Evolutionary conservation across 2,797 vertebrate genomes (phyloP).

Genomic region (Chrysocyon brachyurus): DNA sequence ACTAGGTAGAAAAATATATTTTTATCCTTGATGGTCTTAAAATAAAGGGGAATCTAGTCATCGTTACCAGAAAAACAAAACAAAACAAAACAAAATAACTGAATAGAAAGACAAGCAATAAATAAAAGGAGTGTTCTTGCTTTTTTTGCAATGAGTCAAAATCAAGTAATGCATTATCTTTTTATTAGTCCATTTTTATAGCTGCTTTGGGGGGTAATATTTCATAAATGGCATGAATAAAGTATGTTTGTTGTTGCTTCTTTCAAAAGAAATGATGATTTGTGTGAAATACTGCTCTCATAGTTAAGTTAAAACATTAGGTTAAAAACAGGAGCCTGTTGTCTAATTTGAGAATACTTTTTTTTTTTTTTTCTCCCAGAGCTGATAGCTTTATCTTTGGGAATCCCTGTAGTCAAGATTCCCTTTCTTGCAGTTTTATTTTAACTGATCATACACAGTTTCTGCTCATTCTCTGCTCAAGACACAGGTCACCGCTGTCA

Average conservation of each 20-base stretch:
- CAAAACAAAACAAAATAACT: background rate
- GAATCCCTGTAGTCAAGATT: background rate
- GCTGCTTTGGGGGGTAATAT: background rate
- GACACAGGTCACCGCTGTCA: background rate
- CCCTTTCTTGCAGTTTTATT: background rate
- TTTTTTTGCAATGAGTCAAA: conserved; percentile 24
- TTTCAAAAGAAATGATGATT: conserved; percentile 48
- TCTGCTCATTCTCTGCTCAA: background rate
- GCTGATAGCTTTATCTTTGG: background rate
- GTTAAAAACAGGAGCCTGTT: background rate
- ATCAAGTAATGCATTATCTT: background rate
- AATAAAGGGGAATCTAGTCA: background rate
- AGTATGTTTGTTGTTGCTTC: background rate
- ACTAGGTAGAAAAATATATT: background rate
- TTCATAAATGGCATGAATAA: background rate
- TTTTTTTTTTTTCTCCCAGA: background rate
- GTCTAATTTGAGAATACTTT: background rate
- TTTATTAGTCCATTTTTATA: background rate
- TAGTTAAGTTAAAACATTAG: background rate
- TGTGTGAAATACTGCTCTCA: background rate
- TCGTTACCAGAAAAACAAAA: background rate
- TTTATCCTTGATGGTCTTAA: background rate
- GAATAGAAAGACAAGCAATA: background rate
- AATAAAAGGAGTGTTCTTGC: background rate
- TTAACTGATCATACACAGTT: background rate